Conservation (phyloP, 2,113 vertebrate genomes). For the Carassius gibelio region DNA sequence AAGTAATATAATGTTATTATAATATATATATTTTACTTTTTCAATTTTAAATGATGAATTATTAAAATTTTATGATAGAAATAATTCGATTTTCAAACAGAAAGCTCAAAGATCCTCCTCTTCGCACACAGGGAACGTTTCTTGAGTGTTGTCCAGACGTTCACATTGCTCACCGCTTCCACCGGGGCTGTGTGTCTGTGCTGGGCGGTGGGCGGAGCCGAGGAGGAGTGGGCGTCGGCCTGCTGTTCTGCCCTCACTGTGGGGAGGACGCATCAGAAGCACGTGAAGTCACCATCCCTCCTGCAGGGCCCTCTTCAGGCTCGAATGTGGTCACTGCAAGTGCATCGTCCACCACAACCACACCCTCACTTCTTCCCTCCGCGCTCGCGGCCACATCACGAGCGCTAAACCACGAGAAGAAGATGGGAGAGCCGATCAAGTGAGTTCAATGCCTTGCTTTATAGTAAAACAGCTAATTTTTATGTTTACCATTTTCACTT, state of each 20-base stretch:
- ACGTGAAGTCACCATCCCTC: slow-evolving; percentile 85
- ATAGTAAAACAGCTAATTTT: background rate
- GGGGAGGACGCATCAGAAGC: slow-evolving; percentile 90
- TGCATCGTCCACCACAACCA: slow-evolving; percentile 70
- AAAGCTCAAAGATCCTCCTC: background rate
- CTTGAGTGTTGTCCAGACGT: slow-evolving; percentile 90
- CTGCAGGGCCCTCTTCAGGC: slow-evolving; percentile 67
- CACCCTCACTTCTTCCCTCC: slow-evolving; percentile 60
- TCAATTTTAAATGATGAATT: background rate
- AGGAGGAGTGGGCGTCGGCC: slow-evolving; percentile 69
- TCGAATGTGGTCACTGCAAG: slow-evolving; percentile 80
- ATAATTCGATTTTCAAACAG: background rate
- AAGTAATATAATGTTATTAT: no score
- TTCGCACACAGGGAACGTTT: slow-evolving; percentile 81
- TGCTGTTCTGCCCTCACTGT: slow-evolving; percentile 92
- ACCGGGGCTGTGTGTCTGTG: slow-evolving; percentile 87
- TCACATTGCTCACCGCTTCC: slow-evolving; percentile 89
- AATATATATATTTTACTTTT: no score
- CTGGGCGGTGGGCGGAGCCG: slow-evolving; percentile 75
- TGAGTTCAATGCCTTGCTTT: slow-evolving; percentile 26
- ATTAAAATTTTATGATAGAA: background rate
- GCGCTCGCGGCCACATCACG: slow-evolving; percentile 65
- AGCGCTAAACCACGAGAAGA: slow-evolving; percentile 67
- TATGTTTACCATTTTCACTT: background rate
- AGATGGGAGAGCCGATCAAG: slow-evolving; percentile 74